Evolutionary conservation across 2,888 invertebrate genomes (phyloP).

Genomic region (Apamea crenata): DNA sequence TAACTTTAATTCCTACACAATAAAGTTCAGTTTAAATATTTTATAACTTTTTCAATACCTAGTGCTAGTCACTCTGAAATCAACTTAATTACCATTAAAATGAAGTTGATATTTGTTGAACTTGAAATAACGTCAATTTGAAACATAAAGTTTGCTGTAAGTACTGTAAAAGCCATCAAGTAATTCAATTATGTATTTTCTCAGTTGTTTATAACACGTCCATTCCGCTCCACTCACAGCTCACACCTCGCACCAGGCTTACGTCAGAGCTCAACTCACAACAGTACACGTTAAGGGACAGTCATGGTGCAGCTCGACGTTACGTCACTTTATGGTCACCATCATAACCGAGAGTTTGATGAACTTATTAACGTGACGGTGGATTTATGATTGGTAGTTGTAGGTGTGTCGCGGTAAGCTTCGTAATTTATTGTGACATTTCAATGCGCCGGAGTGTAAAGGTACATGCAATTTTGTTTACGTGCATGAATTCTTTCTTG

Average conservation of each 20-base stretch:
- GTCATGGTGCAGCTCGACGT: constrained; percentile 35
- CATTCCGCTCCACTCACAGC: constrained; percentile 10
- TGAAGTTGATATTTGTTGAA: no score
- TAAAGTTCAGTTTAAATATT: no score
- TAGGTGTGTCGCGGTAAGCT: background rate
- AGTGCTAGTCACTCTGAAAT: no score
- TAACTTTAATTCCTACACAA: no score
- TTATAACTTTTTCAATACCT: no score
- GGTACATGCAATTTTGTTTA: background rate
- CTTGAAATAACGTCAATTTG: no score
- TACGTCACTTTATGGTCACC: constrained; percentile 45
- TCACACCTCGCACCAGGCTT: constrained; percentile 15
- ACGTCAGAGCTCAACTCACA: constrained; percentile 28
- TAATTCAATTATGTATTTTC: no score
- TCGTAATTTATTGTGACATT: background rate
- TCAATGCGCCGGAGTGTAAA: background rate
- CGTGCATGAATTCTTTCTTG: background rate
- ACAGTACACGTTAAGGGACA: constrained; percentile 46
- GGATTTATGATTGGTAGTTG: background rate
- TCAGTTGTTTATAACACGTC: background rate
- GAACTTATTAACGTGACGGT: constrained; percentile 32
- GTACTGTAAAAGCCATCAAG: background rate
- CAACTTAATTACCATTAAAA: no score
- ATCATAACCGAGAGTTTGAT: constrained; percentile 29
- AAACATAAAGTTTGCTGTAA: background rate